Base-by-base conservation (phyloP, 2,113 vertebrate genomes). In the Spermophilus dauricus region DNA sequence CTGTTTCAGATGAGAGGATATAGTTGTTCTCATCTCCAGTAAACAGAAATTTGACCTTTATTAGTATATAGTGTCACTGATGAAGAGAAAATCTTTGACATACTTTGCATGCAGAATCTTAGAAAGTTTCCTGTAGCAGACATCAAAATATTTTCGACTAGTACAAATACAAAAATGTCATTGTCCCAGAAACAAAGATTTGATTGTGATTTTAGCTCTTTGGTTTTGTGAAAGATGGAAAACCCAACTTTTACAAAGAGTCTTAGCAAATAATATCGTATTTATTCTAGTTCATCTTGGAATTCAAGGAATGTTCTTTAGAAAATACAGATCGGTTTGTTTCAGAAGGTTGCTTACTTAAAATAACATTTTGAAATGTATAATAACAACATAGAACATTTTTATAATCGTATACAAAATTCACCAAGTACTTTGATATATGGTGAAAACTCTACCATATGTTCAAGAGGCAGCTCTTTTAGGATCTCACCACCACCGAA, bases 161-260 rank as follows among this genome's bases (percentile, higher is more conserved):
- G 9, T 65, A 20, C 28, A 67, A 70, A 67, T 87, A 69, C 3
- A 75, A 93, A 94, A 80, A 1, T 80, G 17, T 10, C 16, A 4
- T 69, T 92, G 67, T 94, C 88, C 76, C 11, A 67, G 32, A 85
- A 72, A 76, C 1, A 8, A 2, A 5, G 81, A 91, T 42, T 73
- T 94, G 72, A 42, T 78, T 91, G 37, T 89, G 80, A 17, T 96
- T 87, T 98, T 88, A 97, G 70, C 95, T 88, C 13, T 82, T 96
- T 95, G 91, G 83, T 85, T 92, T 95, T 86, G 37, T 72, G 75
- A 34, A 86, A 89, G 61, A 93, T 93, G 75, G 95, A 93, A 97
- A 96, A 97, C 89, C 82, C 14, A 34, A 70, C 63, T 89, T 96
- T 56, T 82, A 82, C 67, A 81, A 91, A 56, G 32, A 81, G 4